Base-by-base conservation (phyloP, 2,113 vertebrate genomes). In the Oncorhynchus clarkii region DNA sequence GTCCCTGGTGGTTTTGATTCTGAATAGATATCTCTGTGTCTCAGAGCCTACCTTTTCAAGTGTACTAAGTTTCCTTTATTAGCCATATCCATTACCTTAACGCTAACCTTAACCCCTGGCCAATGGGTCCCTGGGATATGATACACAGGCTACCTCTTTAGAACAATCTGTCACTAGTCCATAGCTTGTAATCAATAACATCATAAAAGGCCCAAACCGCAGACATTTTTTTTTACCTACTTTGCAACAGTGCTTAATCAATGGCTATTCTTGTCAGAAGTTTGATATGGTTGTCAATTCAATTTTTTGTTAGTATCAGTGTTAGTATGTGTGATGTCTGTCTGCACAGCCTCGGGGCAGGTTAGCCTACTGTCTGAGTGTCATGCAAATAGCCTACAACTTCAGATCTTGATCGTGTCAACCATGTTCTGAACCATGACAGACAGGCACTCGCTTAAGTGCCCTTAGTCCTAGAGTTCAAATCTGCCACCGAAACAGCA, bases 341-440 rank as follows among this genome's bases (percentile, higher is more conserved):
- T 87, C 75, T 80, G 73, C 16, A 76, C 74, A 70, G 86, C 86
- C 89, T 78, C 66, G 0, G 79, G 89, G 85, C 84, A 77, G 74
- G 75, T 70, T 83, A 69, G 78, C 70, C 27, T 20, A 82, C 80
- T 73, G 84, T 91, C 90, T 92, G 86, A 83, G 62, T 70, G 80
- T 71, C 82, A 90, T 92, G 88, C 90, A 93, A 92, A 91, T 88
- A 78, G 26, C 77, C 72, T 66, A 74, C 67, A 66, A 78, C 51
- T 60, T 79, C 78, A 71, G 72, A 60, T 67, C 24, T 1, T 7
- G 71, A 80, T 83, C 73, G 79, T 67, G 79, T 80, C 82, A 86
- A 90, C 83, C 79, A 22, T 39, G 22, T 84, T 79, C 70, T 76
- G 5, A 48, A 51, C 81, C 82, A 54, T 81, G 82, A 84, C 77